Conservation (phyloP, 2,797 vertebrate genomes). For the Buphagus erythrorhynchus region DNA sequence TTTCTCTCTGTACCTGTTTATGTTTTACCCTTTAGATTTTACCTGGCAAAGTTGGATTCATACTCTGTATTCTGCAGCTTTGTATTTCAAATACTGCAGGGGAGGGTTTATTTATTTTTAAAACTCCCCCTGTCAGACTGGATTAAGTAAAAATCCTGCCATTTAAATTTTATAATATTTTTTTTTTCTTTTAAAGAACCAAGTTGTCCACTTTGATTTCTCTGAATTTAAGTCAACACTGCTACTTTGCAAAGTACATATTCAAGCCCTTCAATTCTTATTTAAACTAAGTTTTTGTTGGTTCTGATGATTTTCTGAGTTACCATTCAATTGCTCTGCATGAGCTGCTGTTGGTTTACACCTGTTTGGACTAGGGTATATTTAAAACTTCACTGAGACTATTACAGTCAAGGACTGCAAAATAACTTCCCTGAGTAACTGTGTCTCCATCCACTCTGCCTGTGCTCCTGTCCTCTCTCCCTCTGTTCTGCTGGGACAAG, state of each 20-base stretch:
- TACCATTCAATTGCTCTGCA: rapidly evolving
- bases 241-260: neutral
- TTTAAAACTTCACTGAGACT: neutral
- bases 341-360: neutral
- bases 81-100: neutral
- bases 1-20: neutral
- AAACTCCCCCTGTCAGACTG: neutral
- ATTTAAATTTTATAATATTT: neutral
- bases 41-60: neutral
- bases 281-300: neutral
- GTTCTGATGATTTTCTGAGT: neutral
- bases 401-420: neutral
- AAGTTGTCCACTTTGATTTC: neutral
- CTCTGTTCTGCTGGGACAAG: neutral
- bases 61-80: neutral
- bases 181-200: conserved; percentile 13
- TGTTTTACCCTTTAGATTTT: neutral
- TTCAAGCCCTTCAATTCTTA: neutral
- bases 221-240: neutral
- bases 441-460: neutral
- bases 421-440: rapidly evolving
- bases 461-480: neutral
- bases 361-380: neutral
- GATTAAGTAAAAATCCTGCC: neutral
- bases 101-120: conserved; percentile 42